These are phyloP conservation scores for Drosophila tani DNA, from an alignment of 1,140 invertebrate species.

Conservation along the genomic window DNA sequence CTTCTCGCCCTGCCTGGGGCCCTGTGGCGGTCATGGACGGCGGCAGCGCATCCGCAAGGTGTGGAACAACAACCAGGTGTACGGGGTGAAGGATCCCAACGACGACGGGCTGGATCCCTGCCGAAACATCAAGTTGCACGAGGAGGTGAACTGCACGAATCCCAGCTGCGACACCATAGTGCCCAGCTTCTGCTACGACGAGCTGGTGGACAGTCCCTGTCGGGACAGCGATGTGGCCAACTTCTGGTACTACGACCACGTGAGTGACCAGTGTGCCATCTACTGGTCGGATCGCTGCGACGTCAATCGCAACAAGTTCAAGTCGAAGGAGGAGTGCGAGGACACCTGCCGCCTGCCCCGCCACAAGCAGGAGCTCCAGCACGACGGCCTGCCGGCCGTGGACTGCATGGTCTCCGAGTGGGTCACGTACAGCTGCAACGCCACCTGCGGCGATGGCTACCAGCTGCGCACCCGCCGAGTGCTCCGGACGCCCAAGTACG, in stretches of 20 bases:
- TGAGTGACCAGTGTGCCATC: slow-evolving; percentile 88
- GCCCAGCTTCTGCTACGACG: slow-evolving; percentile 74
- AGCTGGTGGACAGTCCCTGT: slow-evolving; percentile 87
- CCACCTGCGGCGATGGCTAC: slow-evolving; percentile 87
- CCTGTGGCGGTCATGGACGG: slow-evolving; percentile 86
- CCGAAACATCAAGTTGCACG: slow-evolving; percentile 76
- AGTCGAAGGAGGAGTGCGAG: slow-evolving; percentile 85
- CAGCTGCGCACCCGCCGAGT: slow-evolving; percentile 85
- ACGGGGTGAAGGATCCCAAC: slow-evolving; percentile 61
- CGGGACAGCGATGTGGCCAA: slow-evolving; percentile 87
- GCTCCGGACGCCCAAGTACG: slow-evolving; percentile 87
- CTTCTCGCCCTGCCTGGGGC: slow-evolving; percentile 90
- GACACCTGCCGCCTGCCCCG: slow-evolving; percentile 76
- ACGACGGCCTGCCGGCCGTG: slow-evolving; percentile 68
- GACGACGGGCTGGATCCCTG: slow-evolving; percentile 84
- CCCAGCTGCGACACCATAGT: slow-evolving; percentile 86
- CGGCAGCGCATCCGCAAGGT: slow-evolving; percentile 73
- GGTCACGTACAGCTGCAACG: slow-evolving; percentile 88
- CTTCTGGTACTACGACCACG: slow-evolving; percentile 90
- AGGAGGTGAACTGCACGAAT: slow-evolving; percentile 85
- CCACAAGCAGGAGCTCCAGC: slow-evolving; percentile 65
- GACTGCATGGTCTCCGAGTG: slow-evolving; percentile 88
- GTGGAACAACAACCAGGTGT: slow-evolving; percentile 82
- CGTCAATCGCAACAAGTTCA: slow-evolving; percentile 91
- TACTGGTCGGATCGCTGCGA: slow-evolving; percentile 92